Conservation (phyloP, 1,140 invertebrate genomes). For the Macrosteles quadrilineatus region DNA sequence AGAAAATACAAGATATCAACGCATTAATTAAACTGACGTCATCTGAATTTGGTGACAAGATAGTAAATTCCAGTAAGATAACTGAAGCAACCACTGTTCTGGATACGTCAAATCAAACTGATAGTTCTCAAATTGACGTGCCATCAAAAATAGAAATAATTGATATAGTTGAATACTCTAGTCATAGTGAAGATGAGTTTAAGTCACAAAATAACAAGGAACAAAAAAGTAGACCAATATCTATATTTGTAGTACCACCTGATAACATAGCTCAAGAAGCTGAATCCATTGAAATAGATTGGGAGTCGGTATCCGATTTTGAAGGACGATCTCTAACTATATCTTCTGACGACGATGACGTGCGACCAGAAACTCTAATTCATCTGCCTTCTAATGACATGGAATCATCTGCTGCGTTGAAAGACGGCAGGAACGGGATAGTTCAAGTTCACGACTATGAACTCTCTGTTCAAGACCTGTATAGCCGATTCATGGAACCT, state of each 20-base stretch:
- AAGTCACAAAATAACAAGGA: background rate
- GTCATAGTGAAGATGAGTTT: background rate
- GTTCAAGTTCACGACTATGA: slow-evolving; percentile 16
- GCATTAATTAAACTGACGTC: too few relatives aligned
- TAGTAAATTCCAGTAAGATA: too few relatives aligned
- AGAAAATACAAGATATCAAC: too few relatives aligned
- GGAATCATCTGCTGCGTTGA: background rate
- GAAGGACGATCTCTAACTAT: slow-evolving; percentile 3
- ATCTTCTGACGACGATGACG: slow-evolving; percentile 9
- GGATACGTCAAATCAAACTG: background rate
- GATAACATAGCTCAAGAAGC: slow-evolving; percentile 17
- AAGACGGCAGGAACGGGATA: slow-evolving; percentile 20
- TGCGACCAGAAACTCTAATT: slow-evolving; percentile 7
- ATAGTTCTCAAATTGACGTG: too few relatives aligned
- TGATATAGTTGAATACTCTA: too few relatives aligned
- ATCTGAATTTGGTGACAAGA: too few relatives aligned
- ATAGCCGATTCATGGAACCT: slow-evolving; percentile 24
- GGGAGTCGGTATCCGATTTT: slow-evolving; percentile 25
- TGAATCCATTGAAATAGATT: background rate
- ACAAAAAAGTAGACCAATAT: slow-evolving; percentile 10
- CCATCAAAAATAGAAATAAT: too few relatives aligned
- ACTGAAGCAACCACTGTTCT: too few relatives aligned
- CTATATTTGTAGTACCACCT: slow-evolving; percentile 19
- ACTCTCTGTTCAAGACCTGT: slow-evolving; percentile 26
- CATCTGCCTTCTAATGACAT: slow-evolving; percentile 26